Evolutionary conservation across 2,113 vertebrate genomes (phyloP).

Genomic region (Siphamia tubifer): DNA sequence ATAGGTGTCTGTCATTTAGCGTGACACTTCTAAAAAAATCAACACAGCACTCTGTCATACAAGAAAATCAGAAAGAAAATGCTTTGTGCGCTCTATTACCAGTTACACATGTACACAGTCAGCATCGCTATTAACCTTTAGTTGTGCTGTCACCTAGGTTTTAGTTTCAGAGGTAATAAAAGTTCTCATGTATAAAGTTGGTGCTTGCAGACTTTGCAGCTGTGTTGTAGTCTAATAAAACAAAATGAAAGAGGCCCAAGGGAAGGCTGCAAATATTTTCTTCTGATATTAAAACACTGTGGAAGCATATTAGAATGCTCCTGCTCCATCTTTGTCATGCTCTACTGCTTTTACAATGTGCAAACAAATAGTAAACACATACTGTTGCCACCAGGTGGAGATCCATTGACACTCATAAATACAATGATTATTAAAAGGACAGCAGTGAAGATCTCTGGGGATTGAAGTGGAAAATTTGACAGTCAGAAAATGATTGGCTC

Average conservation of each 20-base stretch:
- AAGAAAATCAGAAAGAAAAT: not conserved
- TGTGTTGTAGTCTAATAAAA: not conserved
- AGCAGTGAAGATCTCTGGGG: conserved; percentile 16
- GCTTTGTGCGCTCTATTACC: not conserved
- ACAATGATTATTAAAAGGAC: conserved; percentile 2
- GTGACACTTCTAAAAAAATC: conserved; percentile 1
- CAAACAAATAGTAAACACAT: not conserved
- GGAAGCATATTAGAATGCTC: not conserved
- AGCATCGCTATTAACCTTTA: not conserved
- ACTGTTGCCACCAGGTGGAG: not conserved
- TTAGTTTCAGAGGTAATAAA: conserved; percentile 23
- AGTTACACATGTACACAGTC: not conserved
- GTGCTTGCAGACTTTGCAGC: not conserved
- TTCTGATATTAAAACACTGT: conserved; percentile 30
- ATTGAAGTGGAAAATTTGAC: conserved; percentile 49
- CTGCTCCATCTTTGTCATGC: not conserved
- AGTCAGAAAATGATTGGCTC: conserved; percentile 20
- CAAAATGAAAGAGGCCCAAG: conserved; percentile 23
- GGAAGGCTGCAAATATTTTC: conserved; percentile 7
- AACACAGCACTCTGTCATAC: not conserved
- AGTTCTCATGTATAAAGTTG: conserved; percentile 7
- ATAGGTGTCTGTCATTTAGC: conserved; percentile 8
- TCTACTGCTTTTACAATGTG: not conserved
- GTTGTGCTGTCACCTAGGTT: not conserved
- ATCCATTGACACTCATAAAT: not conserved